phyloP scores from a whole-genome alignment of 1,140 invertebrate species.

The Drosophila sulfurigaster region DNA sequence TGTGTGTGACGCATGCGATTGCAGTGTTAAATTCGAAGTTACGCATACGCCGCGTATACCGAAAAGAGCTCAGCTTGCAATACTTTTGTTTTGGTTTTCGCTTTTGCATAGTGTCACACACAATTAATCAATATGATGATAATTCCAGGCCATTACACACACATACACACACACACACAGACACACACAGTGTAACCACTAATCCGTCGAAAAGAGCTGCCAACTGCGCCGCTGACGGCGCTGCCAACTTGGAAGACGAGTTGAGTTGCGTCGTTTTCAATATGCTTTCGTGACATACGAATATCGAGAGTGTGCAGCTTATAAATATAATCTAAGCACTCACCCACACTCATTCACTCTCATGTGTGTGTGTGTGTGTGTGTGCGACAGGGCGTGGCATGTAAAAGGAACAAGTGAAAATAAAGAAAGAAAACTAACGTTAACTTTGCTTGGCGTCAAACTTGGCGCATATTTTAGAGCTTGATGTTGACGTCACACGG shows the following conservation, averaged over 20 bases:
- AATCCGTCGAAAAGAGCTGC: conserved; percentile 27
- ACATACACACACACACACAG: not conserved
- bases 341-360: conserved; percentile 1
- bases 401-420: conserved; percentile 42
- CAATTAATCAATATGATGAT: conserved; percentile 65
- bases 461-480: conserved; percentile 77
- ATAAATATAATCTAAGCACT: conserved; percentile 44
- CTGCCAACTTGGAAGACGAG: not conserved
- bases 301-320: conserved; percentile 35
- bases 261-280: not conserved
- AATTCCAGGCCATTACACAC: conserved; percentile 62
- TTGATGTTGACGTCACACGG: conserved; percentile 64
- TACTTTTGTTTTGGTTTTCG: not conserved
- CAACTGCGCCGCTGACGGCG: not conserved
- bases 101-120: conserved; percentile 36
- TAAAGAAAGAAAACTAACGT: conserved; percentile 33
- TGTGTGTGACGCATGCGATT: not conserved
- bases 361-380: not conserved
- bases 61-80: not conserved
- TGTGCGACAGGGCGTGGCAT: conserved; percentile 64
- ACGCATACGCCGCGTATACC: conserved; percentile 2
- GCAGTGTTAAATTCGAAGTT: not conserved
- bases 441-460: conserved; percentile 55
- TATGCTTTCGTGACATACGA: not conserved
- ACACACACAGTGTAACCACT: not conserved